Evolutionary conservation across 2,888 invertebrate species (phyloP), one percentile per base, ranked within the genome.

Genomic region (Plagodis dolabraria): DNA sequence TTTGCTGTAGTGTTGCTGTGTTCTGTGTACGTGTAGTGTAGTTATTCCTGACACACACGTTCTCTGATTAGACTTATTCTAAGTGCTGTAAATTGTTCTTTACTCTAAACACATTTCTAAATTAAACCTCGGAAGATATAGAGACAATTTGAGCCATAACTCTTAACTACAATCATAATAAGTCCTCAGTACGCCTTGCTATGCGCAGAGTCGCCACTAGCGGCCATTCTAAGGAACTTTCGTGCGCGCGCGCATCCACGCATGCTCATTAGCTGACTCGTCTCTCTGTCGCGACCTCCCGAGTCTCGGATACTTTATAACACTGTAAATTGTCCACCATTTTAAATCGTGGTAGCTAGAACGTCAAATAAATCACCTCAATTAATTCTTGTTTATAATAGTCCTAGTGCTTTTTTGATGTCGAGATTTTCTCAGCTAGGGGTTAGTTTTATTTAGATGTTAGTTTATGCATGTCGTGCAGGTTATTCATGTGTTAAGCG

Each of bases 291-390:
- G 63, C 79, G 79, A 72, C 72, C 76, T 76, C 70, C 40, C 40
- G 40, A 40, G 40, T 40, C 40, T 70, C 70, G 81, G 81, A 80
- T 83, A 79, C 77, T 87, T 86, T 86, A 87, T 82, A 79, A 80
- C 82, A 78, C 79, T 77, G 81, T 84, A 83, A 83, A 86, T 85
- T 76, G 77, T 78, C 73, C 68, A 67, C 64, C 57, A 65, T 68
- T 74, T 73, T 71, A 72, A 74, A 76, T 76, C 68, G 65, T 62
- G 46, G 71, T 72, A 67, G 68, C 68, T 72, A 69, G 62, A 66
- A 59, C 51, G 63, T 60, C 47, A 60, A 61, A 65, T 65, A 60
- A 68, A 65, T 64, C 64, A 44, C 55, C 52, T 58, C 64, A 64
- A 67, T 64, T 67, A 64, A 67, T 60, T 63, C 62, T 22, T 62